A percentile compares a stretch with the other conserved stretches of the same genome.
Conservation (phyloP, 2,888 invertebrate species). For the Protonemura montana region DNA sequence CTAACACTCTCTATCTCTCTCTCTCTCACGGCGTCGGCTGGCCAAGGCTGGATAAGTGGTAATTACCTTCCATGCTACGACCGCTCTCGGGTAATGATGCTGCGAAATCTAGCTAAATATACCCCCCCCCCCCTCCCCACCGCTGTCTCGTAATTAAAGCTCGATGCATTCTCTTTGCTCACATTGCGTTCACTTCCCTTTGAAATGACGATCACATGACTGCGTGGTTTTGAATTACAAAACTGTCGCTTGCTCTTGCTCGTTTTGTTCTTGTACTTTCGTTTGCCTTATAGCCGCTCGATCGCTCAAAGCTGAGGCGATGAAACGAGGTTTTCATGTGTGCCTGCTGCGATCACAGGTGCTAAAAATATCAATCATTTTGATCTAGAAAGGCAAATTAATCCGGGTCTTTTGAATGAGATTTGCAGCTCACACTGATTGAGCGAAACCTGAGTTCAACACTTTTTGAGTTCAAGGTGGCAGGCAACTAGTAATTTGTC, state of each 20-base stretch:
- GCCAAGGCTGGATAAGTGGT: neutral
- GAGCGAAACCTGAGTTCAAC: neutral
- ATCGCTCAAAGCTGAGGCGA: neutral
- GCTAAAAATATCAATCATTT: neutral
- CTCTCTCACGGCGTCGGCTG: neutral
- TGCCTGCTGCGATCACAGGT: neutral
- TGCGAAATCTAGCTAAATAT: neutral
- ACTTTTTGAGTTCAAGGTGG: no score
- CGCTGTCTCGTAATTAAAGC: neutral
- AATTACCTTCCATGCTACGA: neutral
- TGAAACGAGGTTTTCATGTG: neutral
- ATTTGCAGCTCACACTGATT: neutral
- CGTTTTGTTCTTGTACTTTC: neutral
- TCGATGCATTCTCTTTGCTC: neutral
- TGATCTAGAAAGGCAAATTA: neutral
- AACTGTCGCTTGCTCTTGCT: neutral
- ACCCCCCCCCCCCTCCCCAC: neutral
- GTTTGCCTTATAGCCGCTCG: neutral
- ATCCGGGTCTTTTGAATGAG: neutral
- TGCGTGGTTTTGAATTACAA: slow-evolving; percentile 7
- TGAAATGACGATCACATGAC: neutral
- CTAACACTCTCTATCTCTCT: neutral
- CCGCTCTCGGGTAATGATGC: neutral
- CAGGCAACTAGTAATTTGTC: no score
- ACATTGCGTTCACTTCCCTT: neutral